Base-by-base conservation (phyloP, 2,113 vertebrate genomes). In the Pagrus major region DNA sequence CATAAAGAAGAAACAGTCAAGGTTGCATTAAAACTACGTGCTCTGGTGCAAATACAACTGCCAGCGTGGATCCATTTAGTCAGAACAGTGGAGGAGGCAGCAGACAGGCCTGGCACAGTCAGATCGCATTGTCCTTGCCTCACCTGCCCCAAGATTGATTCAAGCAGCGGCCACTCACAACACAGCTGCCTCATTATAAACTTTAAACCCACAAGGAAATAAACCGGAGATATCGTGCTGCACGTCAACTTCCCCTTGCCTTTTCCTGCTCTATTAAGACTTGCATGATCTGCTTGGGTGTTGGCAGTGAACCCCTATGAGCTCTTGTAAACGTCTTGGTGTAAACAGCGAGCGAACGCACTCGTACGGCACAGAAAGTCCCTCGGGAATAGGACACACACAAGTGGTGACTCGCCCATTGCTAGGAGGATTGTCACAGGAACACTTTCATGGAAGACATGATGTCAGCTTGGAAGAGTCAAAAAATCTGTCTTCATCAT, bases 191-290 rank as follows among this genome's bases (percentile, higher is more conserved):
- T 49, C 69, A 56, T 84, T 79, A 75, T 81, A 81, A 89, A 90
- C 85, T 78, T 84, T 73, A 74, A 85, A 78, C 76, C 14, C 37
- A 59, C 7, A 52, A 71, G 79, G 63, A 88, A 90, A 86, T 75
- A 85, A 91, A 89, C 90, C 81, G 76, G 87, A 91, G 87, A 76
- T 89, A 90, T 92, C 76, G 6, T 6, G 63, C 81, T 18, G 63
- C 86, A 51, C 46, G 83, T 85, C 83, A 68, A 83, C 88, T 91
- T 91, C 91, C 90, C 58, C 59, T 81, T 0, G 71, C 80, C 80
- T 81, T 73, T 92, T 92, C 88, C 88, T 90, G 85, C 82, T 86
- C 87, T 75, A 74, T 80, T 88, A 79, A 74, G 74, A 80, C 67
- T 75, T 1, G n/a, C 80, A 82, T 73, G 89, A 88, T 86, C 81